Evolutionary conservation across 2,888 invertebrate species (phyloP), one percentile per base, ranked within the genome.

Genomic region (Drosophila monieri): DNA sequence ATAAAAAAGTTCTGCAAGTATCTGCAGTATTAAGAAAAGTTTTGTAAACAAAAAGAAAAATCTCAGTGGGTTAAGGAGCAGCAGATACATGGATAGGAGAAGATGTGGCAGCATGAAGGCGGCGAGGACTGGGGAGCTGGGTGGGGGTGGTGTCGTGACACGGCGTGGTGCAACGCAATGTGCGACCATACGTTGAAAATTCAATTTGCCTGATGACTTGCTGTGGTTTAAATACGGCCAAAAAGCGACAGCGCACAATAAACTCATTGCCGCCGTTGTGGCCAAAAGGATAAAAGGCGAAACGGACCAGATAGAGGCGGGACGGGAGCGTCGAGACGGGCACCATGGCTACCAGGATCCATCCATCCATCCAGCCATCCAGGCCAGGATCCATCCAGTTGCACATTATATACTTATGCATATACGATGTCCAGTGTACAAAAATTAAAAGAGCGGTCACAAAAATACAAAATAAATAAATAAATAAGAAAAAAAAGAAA

Each of bases 121-220:
- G 18, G 35, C 9, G 18, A 9, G 4, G 9, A 41, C 8, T 14
- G 6, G 25, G 8, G 27, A 9, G 25, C 25, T 25, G 15, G 9
- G 9, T n/a, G 23, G 3, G 21, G 15, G 30, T 39, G 56, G 62
- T 35, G 48, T 54, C 52, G 78, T 78, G 69, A 73, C 73, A 76
- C 61, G 74, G 74, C 68, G 74, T 76, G 77, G 35, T 56, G 46
- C 54, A 51, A 57, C 54, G 48, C 56, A 68, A 55, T 76, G 62
- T 76, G 77, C 80, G 80, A 84, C 84, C 88, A 84, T 85, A 89
- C 89, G 89, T 80, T 89, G 87, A 89, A 89, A 89, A 89, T 89
- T 89, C 87, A 89, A 89, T 89, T 89, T 89, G 79, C 88, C 80
- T 89, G 89, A 89, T 89, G 89, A 89, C 80, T 86, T 83, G 86